Evolutionary conservation across 1,140 invertebrate genomes (phyloP).

Genomic region (Dinoponera quadriceps): DNA sequence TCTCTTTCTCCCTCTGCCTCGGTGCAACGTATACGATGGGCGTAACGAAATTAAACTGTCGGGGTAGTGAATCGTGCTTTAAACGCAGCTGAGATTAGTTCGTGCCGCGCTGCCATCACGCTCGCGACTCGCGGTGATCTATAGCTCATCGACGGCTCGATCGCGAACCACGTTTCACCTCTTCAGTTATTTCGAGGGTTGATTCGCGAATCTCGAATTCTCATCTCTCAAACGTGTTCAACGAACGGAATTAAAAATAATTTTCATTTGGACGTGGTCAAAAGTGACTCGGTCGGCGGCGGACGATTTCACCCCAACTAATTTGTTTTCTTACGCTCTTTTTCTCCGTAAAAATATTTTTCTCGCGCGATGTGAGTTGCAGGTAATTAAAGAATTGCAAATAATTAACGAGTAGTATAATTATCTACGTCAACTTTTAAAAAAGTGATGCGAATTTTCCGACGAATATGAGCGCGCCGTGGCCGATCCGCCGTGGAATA

Average conservation of each 20-base stretch:
- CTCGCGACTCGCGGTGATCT: slow-evolving; percentile 31
- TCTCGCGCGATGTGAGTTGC: too few relatives aligned
- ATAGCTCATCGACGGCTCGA: not conserved
- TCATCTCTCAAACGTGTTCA: not conserved
- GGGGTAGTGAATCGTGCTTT: slow-evolving; percentile 35
- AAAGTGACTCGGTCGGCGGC: not conserved
- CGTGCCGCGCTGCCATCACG: slow-evolving; percentile 54
- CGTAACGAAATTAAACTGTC: slow-evolving; percentile 57
- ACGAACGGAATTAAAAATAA: not conserved
- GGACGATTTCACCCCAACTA: not conserved
- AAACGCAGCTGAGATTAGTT: slow-evolving; percentile 64
- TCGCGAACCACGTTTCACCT: not conserved
- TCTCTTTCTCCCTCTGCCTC: slow-evolving; percentile 15
- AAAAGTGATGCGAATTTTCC: slow-evolving; percentile 24
- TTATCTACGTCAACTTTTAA: not conserved
- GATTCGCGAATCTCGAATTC: not conserved
- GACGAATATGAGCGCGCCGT: slow-evolving; percentile 86
- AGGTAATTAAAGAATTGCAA: not conserved
- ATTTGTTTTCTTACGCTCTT: not conserved
- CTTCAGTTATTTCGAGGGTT: not conserved
- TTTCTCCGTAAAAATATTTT: not conserved
- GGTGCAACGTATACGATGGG: not conserved
- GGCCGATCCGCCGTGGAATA: slow-evolving; percentile 89
- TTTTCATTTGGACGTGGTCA: not conserved
- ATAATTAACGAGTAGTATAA: not conserved